Evolutionary conservation across 2,888 invertebrate species (phyloP).

Genomic region (Microdon myrmicae): DNA sequence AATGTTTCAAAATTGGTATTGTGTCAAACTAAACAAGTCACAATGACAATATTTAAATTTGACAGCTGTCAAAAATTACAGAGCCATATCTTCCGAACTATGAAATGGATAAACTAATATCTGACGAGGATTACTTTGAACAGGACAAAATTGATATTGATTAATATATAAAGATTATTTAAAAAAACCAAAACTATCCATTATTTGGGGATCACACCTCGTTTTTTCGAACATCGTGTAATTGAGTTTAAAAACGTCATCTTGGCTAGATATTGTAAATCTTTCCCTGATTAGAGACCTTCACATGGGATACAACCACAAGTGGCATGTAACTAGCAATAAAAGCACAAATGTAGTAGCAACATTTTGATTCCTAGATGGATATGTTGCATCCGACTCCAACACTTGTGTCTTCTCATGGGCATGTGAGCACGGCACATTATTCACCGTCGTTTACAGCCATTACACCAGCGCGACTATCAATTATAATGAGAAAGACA

Average conservation of each 20-base stretch:
- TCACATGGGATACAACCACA: background rate
- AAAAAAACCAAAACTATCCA: no score
- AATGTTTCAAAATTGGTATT: no score
- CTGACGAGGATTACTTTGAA: no score
- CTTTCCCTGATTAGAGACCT: constrained; percentile 21
- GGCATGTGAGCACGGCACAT: constrained; percentile 32
- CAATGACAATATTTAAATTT: no score
- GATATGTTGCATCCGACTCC: constrained; percentile 23
- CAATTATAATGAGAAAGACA: constrained; percentile 38
- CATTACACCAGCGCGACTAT: constrained; percentile 32
- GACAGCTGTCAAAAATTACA: no score
- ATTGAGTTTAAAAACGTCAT: constrained; percentile 22
- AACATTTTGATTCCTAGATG: constrained; percentile 19
- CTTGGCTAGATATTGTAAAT: constrained; percentile 14
- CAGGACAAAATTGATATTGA: no score
- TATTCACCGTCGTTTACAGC: constrained; percentile 30
- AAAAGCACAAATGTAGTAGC: constrained; percentile 2
- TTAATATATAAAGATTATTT: no score
- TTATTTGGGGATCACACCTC: no score
- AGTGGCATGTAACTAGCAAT: background rate
- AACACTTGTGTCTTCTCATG: constrained; percentile 32
- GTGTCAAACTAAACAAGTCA: no score
- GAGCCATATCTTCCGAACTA: no score
- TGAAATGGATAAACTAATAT: no score
- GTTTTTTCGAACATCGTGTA: no score